phyloP scores from a whole-genome alignment of 2,888 invertebrate species.

The Periphyllus acericola region DNA sequence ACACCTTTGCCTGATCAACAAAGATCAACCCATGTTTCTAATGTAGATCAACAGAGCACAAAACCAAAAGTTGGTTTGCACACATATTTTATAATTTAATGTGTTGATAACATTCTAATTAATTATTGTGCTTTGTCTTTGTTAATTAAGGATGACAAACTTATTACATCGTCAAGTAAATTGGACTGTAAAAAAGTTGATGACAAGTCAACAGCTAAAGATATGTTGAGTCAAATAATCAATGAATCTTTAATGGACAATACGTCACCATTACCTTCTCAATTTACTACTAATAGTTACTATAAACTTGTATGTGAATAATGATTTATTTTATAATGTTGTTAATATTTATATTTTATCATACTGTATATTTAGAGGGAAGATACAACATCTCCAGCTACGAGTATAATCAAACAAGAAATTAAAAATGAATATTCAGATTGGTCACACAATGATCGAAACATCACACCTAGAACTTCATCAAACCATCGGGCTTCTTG shows the following conservation, averaged over 20 bases:
- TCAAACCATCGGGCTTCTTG: conserved; percentile 43
- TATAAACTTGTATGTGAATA: conserved; percentile 48
- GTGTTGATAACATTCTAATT: background rate
- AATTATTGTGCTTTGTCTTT: conserved; percentile 21
- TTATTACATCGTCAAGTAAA: conserved; percentile 25
- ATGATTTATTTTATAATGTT: background rate
- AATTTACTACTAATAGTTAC: conserved; percentile 57
- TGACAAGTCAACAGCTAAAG: conserved; percentile 68
- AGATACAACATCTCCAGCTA: conserved; percentile 15
- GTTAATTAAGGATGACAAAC: conserved; percentile 46
- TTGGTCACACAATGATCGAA: conserved; percentile 9
- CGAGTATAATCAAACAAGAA: conserved; percentile 1
- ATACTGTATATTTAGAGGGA: conserved; percentile 44
- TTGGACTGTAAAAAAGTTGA: conserved; percentile 64
- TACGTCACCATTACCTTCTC: conserved; percentile 59
- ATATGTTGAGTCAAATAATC: conserved; percentile 68
- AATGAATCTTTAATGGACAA: conserved; percentile 65
- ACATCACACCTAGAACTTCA: conserved; percentile 1
- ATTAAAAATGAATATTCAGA: conserved; percentile 43
- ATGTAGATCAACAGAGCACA: conserved; percentile 29
- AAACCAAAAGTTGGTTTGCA: conserved; percentile 53
- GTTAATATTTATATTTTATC: conserved; percentile 10
- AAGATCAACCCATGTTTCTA: background rate
- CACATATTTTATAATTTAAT: background rate
- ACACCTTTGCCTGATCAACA: conserved; percentile 22